Evolutionary conservation across 2,113 vertebrate genomes (phyloP), one percentile per base, ranked within the genome.

Genomic region (Serinus canaria): DNA sequence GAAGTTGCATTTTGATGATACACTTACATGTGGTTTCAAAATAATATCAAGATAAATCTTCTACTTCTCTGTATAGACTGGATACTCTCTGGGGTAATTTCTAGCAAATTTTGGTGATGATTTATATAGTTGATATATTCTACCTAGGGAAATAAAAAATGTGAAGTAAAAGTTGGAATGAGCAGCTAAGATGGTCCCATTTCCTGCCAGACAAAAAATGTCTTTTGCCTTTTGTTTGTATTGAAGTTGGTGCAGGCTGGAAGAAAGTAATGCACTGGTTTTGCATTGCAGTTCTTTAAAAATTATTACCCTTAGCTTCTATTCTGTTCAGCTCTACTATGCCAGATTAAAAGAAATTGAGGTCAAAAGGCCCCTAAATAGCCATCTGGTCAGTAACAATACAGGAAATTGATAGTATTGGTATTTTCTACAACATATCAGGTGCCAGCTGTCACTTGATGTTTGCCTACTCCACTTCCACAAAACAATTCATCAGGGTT

Each of bases 351-450:
- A 95, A 87, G 41, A 86, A 95, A 90, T 85, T 67, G 81, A 90
- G 90, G 84, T 94, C 84, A 86, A 70, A 94, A 95, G 81, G 66
- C 55, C 73, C 43, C n/a, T 92, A 82, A 92, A 94, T 85, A 95
- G 85, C 89, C 95, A 91, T 91, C 93, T 96, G 95, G 92, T 78
- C 80, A 95, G 77, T 43, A 92, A 73, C 73, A 92, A 82, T 89
- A 53, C n/a, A 44, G 46, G 52, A 69, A 35, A 83, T 14, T 59
- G 70, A 87, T 92, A 69, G 63, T 66, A 76, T 24, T 82, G 90
- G 81, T 91, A 73, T 87, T 97, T 95, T 75, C 90, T 95, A 77
- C 46, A 66, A 66, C 92, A 83, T 91, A 67, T 77, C 75, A 80
- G 67, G 70, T 90, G 50, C 87, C 89, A 95, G 81, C 95, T 95